These are phyloP conservation scores for Haliaeetus leucogaster DNA, from an alignment of 2,113 vertebrate species.

Conservation along the genomic window DNA sequence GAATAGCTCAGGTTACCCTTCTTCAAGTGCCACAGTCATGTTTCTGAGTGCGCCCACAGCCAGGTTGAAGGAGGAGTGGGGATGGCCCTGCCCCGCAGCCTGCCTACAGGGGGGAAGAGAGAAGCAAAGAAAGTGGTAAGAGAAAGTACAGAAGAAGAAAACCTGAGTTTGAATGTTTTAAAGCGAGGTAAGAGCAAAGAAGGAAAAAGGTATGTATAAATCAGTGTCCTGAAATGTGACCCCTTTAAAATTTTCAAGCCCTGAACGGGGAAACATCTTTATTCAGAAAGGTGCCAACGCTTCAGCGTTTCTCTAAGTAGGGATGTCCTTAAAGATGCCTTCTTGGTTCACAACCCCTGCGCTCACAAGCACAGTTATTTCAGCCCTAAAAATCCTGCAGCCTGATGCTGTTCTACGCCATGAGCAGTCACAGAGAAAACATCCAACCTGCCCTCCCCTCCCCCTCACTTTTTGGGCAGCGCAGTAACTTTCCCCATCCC, in stretches of 20 bases:
- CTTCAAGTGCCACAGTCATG: not conserved
- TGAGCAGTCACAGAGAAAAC: not conserved
- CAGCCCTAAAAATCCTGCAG: not conserved
- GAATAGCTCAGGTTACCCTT: slow-evolving; percentile 18
- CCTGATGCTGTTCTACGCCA: not conserved
- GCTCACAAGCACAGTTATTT: not conserved
- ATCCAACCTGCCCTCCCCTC: rapidly evolving
- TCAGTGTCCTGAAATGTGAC: not conserved
- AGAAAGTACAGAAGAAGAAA: not conserved
- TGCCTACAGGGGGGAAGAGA: not conserved
- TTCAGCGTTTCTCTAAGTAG: not conserved
- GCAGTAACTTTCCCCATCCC: not conserved
- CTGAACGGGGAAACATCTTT: not conserved
- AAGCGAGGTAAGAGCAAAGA: not conserved
- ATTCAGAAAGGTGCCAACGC: not conserved
- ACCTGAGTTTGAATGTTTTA: not conserved
- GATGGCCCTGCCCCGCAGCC: slow-evolving; percentile 46
- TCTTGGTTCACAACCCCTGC: not conserved
- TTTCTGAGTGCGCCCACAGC: slow-evolving; percentile 43
- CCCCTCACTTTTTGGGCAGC: not conserved
- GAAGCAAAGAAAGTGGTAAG: not conserved
- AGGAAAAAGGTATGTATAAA: not conserved
- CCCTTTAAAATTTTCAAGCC: not conserved
- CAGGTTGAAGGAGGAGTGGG: slow-evolving; percentile 56
- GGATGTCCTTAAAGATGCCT: not conserved